These are phyloP conservation scores for Eidolon helvum DNA, from an alignment of 2,113 vertebrate species.

Conservation along the genomic window DNA sequence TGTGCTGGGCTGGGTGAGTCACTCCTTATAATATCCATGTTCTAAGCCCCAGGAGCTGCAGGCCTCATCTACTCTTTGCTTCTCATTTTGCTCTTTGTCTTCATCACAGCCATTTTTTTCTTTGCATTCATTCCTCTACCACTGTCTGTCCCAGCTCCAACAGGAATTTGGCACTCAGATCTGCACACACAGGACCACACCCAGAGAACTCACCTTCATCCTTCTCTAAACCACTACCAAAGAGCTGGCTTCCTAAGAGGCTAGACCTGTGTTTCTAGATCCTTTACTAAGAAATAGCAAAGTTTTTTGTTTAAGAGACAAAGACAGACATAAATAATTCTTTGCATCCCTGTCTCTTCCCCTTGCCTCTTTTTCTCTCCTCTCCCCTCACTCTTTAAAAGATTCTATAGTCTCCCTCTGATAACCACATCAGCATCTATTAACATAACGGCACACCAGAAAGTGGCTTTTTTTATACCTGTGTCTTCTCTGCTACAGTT, in stretches of 20 bases:
- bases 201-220: neutral
- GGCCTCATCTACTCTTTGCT: neutral
- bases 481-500: neutral
- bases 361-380: neutral
- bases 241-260: neutral
- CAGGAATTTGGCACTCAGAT: neutral
- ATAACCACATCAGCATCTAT: neutral
- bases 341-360: neutral
- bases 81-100: neutral
- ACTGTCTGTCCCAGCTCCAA: neutral
- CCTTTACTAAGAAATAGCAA: neutral
- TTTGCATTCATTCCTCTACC: neutral
- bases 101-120: too few relatives aligned
- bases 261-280: neutral
- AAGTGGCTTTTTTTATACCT: neutral
- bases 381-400: neutral
- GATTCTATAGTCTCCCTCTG: neutral
- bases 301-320: neutral
- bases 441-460: neutral
- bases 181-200: neutral
- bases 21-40: rapidly evolving
- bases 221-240: neutral
- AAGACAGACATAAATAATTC: neutral
- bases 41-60: neutral
- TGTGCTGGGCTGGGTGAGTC: rapidly evolving